phyloP scores from a whole-genome alignment of 2,888 invertebrate genomes.

The Tridacna gigas region DNA sequence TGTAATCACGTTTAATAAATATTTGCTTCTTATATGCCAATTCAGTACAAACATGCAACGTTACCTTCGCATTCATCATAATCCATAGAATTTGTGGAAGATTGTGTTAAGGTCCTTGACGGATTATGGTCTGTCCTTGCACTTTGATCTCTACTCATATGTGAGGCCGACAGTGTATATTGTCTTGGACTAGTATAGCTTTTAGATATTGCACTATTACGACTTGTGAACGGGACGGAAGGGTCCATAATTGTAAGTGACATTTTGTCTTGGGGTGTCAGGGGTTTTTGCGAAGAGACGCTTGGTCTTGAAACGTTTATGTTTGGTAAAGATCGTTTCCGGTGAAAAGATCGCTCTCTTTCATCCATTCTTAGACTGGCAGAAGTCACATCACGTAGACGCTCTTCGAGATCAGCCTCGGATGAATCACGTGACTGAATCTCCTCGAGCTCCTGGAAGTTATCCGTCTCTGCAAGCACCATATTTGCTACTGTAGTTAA shows the following conservation, averaged over 20 bases:
- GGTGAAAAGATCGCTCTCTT: slow-evolving; percentile 24
- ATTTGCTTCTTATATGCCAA: too few relatives aligned
- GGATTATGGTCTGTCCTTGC: slow-evolving; percentile 25
- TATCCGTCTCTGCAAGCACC: slow-evolving; percentile 5
- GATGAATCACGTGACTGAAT: slow-evolving; percentile 10
- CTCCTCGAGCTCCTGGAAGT: neutral
- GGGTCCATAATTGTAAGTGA: slow-evolving; percentile 38
- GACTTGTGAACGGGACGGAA: slow-evolving; percentile 51
- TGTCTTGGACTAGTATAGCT: slow-evolving; percentile 60
- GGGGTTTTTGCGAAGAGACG: neutral
- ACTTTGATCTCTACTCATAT: slow-evolving; percentile 36
- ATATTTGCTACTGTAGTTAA: neutral
- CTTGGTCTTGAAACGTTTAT: neutral
- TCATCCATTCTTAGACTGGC: slow-evolving; percentile 43
- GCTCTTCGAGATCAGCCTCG: slow-evolving; percentile 31
- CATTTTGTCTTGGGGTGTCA: neutral
- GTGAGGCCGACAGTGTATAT: slow-evolving; percentile 38
- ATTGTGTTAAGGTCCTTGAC: neutral
- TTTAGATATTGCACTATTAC: slow-evolving; percentile 60
- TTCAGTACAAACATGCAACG: too few relatives aligned
- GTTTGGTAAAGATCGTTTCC: slow-evolving; percentile 28
- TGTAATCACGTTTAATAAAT: too few relatives aligned
- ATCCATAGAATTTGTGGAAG: slow-evolving; percentile 45
- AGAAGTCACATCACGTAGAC: slow-evolving; percentile 39
- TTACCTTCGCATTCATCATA: slow-evolving; percentile 68